Evolutionary conservation across 2,888 invertebrate species (phyloP), one percentile per base, ranked within the genome.

Genomic region (Acronicta alni): DNA sequence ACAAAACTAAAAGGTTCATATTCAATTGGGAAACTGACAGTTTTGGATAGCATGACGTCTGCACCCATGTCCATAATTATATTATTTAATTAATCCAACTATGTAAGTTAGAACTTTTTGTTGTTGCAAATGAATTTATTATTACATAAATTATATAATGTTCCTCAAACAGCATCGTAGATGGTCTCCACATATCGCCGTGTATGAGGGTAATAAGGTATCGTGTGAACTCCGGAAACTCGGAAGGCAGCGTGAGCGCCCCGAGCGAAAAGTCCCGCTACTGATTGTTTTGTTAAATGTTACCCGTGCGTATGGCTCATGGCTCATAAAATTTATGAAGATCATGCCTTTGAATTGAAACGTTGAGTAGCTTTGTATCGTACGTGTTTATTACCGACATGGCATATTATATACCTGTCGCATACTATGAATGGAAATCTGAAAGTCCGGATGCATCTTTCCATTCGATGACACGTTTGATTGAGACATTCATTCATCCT

Each of bases 261-360:
- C 52, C 69, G 60, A 89, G 93, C 91, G 58, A 60, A 39, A 51
- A 83, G 86, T 89, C 84, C 90, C 90, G 93, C 92, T 92, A 92
- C 92, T 85, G 92, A 90, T 88, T 86, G 89, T 89, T 89, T 90
- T 86, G 78, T 83, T 89, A 89, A 89, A 86, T 88, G 84, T 85
- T 71, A 60, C 69, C 53, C 53, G 63, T 61, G 46, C 59, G 72
- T 77, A 66, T 66, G 63, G 61, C 61, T 60, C 72, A 78, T 68
- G 61, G 61, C 61, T 60, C 75, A 78, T 68, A 77, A 72, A 75
- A 46, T 66, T 67, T 83, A 82, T 82, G 75, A 78, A 79, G 75
- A 77, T 63, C 72, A 69, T 72, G 76, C 68, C 62, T 75, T 66
- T 67, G 66, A 75, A 82, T 81, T 68, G 71, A 76, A 70, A 72